Percentiles rank a stretch among this genome's conserved stretches.
These are phyloP conservation scores for Hylomyscus alleni DNA, from an alignment of 2,797 vertebrate genomes.

Conservation along the genomic window DNA sequence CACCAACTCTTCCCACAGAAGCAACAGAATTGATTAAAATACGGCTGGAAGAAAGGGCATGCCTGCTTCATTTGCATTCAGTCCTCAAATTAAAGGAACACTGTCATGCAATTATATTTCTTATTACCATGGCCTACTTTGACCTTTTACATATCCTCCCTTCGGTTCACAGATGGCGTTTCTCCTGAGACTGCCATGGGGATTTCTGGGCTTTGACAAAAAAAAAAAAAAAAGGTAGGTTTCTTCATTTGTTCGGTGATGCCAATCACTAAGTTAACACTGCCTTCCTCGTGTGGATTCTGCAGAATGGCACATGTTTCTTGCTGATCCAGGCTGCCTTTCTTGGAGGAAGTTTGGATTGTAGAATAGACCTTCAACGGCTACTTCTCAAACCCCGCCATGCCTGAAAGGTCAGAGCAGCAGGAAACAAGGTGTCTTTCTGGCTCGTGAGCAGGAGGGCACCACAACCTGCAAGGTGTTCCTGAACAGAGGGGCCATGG, in stretches of 20 bases:
- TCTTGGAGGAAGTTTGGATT: background rate
- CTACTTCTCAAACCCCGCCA: background rate
- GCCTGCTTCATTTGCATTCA: constrained; percentile 81
- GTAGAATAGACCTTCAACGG: background rate
- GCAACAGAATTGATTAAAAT: constrained; percentile 79
- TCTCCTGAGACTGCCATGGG: constrained; percentile 19
- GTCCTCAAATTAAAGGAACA: constrained; percentile 81
- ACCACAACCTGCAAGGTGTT: background rate
- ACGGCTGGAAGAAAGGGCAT: constrained; percentile 81
- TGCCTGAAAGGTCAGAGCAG: background rate
- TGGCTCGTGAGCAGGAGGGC: background rate
- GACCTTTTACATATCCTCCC: constrained; percentile 75
- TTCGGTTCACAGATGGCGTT: constrained; percentile 54
- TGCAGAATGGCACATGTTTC: background rate
- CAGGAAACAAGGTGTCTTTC: background rate
- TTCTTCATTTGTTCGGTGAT: background rate
- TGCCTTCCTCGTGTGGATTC: background rate
- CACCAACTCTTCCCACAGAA: constrained; percentile 65
- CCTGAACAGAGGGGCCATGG: background rate
- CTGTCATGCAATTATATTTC: constrained; percentile 81
- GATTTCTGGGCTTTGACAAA: constrained; percentile 32
- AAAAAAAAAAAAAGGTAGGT: background rate
- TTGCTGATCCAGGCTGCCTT: background rate
- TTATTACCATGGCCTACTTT: constrained; percentile 77
- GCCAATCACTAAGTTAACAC: background rate